Evolutionary conservation across 2,113 vertebrate genomes (phyloP).

Genomic region (Stegastes partitus): DNA sequence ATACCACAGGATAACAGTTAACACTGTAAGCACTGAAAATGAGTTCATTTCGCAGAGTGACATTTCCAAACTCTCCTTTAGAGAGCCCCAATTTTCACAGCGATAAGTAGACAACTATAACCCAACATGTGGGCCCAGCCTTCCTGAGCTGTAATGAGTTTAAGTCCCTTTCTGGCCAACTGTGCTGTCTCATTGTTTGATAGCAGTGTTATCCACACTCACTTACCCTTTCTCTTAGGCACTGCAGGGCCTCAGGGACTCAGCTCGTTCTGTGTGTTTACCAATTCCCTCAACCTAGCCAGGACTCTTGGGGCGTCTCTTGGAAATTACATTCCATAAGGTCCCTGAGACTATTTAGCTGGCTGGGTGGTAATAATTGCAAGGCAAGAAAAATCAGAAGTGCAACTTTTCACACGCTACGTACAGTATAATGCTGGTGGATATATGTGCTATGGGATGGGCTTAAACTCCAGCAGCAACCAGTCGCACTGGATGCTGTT

Average conservation of each 20-base stretch:
- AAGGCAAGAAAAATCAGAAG: slow-evolving; percentile 34
- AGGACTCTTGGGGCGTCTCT: slow-evolving; percentile 60
- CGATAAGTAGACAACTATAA: slow-evolving; percentile 66
- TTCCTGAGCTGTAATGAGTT: slow-evolving; percentile 68
- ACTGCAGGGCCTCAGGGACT: slow-evolving; percentile 61
- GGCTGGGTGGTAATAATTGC: slow-evolving; percentile 57
- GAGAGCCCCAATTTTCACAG: slow-evolving; percentile 58
- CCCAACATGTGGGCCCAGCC: slow-evolving; percentile 44
- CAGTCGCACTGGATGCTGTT: neutral
- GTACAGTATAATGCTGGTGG: neutral
- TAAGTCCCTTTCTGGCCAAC: slow-evolving; percentile 60
- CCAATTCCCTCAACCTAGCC: slow-evolving; percentile 68
- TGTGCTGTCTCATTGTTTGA: slow-evolving; percentile 72
- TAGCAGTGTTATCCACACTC: slow-evolving; percentile 75
- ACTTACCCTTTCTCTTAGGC: slow-evolving; percentile 75
- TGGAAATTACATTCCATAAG: slow-evolving; percentile 76
- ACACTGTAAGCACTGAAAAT: slow-evolving; percentile 42
- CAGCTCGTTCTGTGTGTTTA: slow-evolving; percentile 71
- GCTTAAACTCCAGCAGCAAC: neutral
- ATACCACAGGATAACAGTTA: slow-evolving; percentile 39
- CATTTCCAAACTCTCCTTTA: slow-evolving; percentile 57
- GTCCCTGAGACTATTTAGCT: slow-evolving; percentile 58
- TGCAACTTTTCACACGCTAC: slow-evolving; percentile 16
- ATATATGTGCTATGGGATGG: neutral
- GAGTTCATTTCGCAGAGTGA: slow-evolving; percentile 55